These are phyloP conservation scores for Propithecus perrieri DNA, from an alignment of 2,797 vertebrate genomes.

Conservation along the genomic window DNA sequence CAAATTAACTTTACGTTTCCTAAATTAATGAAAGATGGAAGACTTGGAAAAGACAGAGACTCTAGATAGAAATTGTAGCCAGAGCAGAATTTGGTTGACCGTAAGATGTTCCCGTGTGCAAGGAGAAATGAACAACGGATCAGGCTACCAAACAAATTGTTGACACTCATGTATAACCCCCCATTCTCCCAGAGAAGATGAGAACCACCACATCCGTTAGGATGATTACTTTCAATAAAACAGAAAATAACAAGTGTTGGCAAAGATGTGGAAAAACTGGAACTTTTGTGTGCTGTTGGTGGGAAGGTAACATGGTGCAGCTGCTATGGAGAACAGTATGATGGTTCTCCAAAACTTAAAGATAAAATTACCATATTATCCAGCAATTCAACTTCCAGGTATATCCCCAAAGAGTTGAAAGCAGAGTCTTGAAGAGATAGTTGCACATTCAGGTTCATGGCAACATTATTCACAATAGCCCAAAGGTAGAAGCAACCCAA, in stretches of 20 bases:
- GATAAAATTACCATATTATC: not conserved
- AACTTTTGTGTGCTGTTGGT: not conserved
- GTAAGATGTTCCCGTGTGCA: not conserved
- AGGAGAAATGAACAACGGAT: not conserved
- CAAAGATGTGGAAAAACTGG: not conserved
- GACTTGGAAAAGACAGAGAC: not conserved
- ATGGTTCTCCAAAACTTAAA: not conserved
- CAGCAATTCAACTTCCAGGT: not conserved
- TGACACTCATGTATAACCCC: not conserved
- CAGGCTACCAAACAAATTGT: not conserved
- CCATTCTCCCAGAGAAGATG: not conserved
- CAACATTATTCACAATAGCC: not conserved
- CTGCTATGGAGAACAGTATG: not conserved
- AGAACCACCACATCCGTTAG: not conserved
- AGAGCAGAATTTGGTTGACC: not conserved
- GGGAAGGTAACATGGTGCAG: not conserved
- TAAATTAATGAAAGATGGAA: not conserved
- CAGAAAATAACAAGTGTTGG: not conserved
- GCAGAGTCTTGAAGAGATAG: not conserved
- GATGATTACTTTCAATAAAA: not conserved
- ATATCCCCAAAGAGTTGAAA: not conserved
- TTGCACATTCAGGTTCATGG: not conserved
- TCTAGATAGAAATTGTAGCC: not conserved
- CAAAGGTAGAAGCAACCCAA: not conserved
- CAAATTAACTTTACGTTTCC: not conserved